Evolutionary conservation across 1,140 invertebrate genomes (phyloP).

Genomic region (Bilobella aurantiaca): DNA sequence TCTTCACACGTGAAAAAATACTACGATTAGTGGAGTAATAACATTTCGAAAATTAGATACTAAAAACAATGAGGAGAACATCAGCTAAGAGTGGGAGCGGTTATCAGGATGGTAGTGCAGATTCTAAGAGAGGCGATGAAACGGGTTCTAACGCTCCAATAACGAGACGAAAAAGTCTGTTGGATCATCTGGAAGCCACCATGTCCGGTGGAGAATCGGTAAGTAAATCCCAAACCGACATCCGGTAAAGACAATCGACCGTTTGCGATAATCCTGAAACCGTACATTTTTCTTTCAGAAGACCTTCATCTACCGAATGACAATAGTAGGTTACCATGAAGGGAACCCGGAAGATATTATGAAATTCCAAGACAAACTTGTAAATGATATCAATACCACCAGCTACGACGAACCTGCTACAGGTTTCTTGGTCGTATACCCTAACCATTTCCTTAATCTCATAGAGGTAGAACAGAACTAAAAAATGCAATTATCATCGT

Average conservation of each 20-base stretch:
- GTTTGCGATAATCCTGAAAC: too few relatives aligned
- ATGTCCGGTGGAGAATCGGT: neutral
- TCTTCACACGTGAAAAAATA: neutral
- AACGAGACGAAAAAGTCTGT: neutral
- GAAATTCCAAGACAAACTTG: conserved; percentile 8
- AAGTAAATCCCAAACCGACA: neutral
- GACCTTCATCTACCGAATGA: conserved; percentile 21
- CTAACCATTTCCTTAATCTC: conserved; percentile 26
- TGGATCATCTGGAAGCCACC: neutral
- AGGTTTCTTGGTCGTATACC: conserved; percentile 24
- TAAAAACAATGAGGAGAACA: neutral
- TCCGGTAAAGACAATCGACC: neutral
- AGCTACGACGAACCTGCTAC: conserved; percentile 21
- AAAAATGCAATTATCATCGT: neutral
- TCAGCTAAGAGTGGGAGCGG: neutral
- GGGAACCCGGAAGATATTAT: conserved; percentile 15
- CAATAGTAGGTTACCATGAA: conserved; percentile 18
- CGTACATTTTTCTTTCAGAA: conserved; percentile 13
- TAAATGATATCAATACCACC: conserved; percentile 17
- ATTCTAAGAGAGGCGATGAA: neutral
- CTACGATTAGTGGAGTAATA: neutral
- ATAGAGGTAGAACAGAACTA: too few relatives aligned
- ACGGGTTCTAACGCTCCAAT: neutral
- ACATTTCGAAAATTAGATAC: neutral
- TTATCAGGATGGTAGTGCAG: neutral